Evolutionary conservation across 2,113 vertebrate species (phyloP).

Genomic region (Protobothrops flavoviridis): DNA sequence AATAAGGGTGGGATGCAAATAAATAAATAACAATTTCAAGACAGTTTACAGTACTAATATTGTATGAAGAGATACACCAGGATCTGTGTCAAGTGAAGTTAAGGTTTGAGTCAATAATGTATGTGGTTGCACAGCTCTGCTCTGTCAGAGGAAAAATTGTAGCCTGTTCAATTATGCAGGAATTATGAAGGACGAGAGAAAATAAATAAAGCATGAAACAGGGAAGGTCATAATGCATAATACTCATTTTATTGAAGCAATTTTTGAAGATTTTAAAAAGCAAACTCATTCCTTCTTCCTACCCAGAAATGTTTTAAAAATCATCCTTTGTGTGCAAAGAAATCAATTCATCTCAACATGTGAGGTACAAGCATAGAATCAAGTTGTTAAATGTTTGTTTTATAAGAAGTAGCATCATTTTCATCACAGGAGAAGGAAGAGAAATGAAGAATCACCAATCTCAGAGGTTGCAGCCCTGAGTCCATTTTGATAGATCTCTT

Average conservation of each 20-base stretch:
- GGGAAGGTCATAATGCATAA: neutral
- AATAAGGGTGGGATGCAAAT: too few relatives aligned
- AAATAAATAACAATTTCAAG: neutral
- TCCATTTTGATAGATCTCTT: neutral
- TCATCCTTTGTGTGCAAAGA: neutral
- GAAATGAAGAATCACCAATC: neutral
- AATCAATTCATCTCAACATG: neutral
- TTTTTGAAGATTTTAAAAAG: neutral
- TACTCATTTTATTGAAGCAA: neutral
- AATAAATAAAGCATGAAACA: neutral
- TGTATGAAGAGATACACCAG: neutral
- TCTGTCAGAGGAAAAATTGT: neutral
- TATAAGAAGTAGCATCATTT: neutral
- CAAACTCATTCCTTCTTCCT: neutral
- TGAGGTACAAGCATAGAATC: neutral
- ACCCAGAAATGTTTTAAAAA: neutral
- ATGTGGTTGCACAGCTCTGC: neutral
- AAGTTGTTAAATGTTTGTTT: neutral
- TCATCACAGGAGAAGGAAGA: neutral
- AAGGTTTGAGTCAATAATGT: neutral
- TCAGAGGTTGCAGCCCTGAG: neutral
- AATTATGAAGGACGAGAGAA: neutral
- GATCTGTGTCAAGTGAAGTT: neutral
- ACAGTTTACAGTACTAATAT: neutral
- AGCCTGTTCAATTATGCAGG: neutral